Percentiles rank a stretch among this genome's conserved stretches.
Conservation (phyloP, 2,797 vertebrate genomes). For the Erethizon dorsatum region DNA sequence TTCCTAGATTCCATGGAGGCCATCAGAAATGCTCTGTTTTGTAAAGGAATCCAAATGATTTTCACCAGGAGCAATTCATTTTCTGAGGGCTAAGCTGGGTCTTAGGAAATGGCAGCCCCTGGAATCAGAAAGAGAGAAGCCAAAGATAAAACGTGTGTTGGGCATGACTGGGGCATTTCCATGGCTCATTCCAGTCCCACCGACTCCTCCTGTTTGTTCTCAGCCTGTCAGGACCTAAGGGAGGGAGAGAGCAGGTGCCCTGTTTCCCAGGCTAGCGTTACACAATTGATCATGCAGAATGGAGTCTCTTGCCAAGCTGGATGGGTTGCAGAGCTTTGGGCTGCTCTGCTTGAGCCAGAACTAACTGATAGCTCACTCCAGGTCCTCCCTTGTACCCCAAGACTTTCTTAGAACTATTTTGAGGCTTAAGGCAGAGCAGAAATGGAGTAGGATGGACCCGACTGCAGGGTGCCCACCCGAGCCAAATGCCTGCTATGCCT, state of each 20-base stretch:
- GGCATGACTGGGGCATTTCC: conserved; percentile 62
- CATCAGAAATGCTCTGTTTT: neutral
- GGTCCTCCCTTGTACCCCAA: neutral
- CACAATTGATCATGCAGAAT: conserved; percentile 31
- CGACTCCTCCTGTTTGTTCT: conserved; percentile 32
- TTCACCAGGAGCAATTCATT: conserved; percentile 72
- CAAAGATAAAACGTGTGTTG: neutral
- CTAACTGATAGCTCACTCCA: neutral
- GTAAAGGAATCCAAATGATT: conserved; percentile 61
- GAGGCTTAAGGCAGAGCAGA: neutral
- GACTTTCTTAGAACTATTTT: neutral
- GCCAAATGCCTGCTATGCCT: neutral
- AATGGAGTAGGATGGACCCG: neutral
- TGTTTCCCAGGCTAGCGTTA: conserved; percentile 63
- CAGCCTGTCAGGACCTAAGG: conserved; percentile 28
- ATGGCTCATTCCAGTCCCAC: conserved; percentile 62
- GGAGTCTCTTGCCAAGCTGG: conserved; percentile 13
- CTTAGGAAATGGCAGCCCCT: conserved; percentile 59
- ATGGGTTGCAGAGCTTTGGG: neutral
- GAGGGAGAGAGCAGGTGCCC: conserved; percentile 64
- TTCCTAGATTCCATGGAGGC: conserved; percentile 21
- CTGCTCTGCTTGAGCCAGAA: neutral
- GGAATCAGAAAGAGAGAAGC: conserved; percentile 15
- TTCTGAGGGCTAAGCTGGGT: conserved; percentile 65
- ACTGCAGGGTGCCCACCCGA: neutral